Evolutionary conservation across 2,113 vertebrate genomes (phyloP).

Genomic region (Toxostoma redivivum): DNA sequence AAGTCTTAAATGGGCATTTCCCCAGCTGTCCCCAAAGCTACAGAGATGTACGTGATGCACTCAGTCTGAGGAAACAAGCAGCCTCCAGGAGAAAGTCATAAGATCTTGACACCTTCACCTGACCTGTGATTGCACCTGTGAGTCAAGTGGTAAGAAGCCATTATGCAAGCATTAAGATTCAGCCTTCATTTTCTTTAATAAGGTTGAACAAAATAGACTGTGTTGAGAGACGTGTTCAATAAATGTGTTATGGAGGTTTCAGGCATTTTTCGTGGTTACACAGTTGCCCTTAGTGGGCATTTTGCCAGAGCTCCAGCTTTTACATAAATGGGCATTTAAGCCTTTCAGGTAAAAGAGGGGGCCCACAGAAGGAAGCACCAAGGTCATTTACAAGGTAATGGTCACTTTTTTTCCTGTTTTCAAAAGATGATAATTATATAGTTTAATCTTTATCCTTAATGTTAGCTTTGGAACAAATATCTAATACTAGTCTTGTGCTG

Average conservation of each 20-base stretch:
- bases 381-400: background rate
- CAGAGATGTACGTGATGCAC: rapidly evolving
- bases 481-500: background rate
- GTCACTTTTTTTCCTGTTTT: background rate
- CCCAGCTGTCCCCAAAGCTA: background rate
- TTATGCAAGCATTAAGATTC: background rate
- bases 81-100: background rate
- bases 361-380: background rate
- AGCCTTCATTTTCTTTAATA: background rate
- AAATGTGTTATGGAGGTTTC: background rate
- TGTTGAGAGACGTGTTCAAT: background rate
- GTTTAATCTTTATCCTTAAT: background rate
- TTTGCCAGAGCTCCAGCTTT: background rate
- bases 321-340: background rate
- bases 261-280: background rate
- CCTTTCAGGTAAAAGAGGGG: background rate
- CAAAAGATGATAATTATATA: background rate
- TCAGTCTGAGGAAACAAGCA: background rate
- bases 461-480: background rate
- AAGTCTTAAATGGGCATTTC: background rate
- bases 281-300: background rate
- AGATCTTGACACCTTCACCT: background rate
- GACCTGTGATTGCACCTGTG: background rate
- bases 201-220: background rate
- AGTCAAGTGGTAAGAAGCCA: background rate